Evolutionary conservation across 2,888 invertebrate genomes (phyloP).

Genomic region (Dichetophora obliterata): DNA sequence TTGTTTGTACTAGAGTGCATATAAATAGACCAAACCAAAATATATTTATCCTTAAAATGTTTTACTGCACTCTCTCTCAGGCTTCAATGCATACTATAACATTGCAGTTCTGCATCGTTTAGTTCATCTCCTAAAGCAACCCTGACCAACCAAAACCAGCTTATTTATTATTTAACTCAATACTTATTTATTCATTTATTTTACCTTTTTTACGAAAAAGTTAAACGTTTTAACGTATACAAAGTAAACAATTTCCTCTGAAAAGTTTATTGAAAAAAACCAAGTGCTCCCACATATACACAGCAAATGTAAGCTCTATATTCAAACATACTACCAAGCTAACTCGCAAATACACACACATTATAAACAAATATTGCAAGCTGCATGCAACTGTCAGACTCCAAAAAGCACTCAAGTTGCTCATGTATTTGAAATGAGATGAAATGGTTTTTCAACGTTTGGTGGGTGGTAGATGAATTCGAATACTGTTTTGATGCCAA

Average conservation of each 20-base stretch:
- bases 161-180: too few relatives aligned
- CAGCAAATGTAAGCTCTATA: neutral
- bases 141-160: too few relatives aligned
- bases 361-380: neutral
- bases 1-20: too few relatives aligned
- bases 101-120: too few relatives aligned
- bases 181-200: neutral
- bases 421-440: slow-evolving; percentile 28
- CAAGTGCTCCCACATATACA: too few relatives aligned
- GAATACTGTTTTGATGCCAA: neutral
- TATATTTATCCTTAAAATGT: too few relatives aligned
- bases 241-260: too few relatives aligned
- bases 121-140: too few relatives aligned
- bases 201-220: neutral
- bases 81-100: too few relatives aligned
- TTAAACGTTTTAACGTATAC: neutral
- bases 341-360: neutral
- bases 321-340: neutral
- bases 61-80: too few relatives aligned
- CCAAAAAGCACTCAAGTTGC: slow-evolving; percentile 17
- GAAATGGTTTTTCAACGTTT: neutral
- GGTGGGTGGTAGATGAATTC: neutral
- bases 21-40: too few relatives aligned
- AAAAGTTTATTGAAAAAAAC: too few relatives aligned
- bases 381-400: slow-evolving; percentile 6